Conservation (phyloP, 2,888 invertebrate genomes). For the Lasius fuliginosus region DNA sequence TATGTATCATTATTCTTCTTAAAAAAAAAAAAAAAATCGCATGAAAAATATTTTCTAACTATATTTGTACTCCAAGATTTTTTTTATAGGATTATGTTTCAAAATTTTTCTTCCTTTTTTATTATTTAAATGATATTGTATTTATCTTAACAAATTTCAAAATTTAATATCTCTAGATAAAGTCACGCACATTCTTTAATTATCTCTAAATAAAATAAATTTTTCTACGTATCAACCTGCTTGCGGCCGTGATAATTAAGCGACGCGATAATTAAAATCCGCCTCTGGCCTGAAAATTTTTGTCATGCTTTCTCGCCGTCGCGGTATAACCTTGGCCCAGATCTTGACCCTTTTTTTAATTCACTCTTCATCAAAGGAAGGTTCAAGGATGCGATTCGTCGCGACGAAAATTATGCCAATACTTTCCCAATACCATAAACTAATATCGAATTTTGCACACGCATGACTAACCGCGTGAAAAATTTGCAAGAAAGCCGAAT, state of each 20-base stretch:
- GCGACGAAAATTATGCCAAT: neutral
- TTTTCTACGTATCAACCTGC: neutral
- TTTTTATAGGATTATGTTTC: neutral
- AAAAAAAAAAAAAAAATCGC: too few relatives aligned
- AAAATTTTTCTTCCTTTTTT: neutral
- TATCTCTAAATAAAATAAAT: neutral
- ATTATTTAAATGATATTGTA: neutral
- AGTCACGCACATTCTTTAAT: neutral
- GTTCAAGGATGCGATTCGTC: conserved; percentile 33
- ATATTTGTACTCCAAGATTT: neutral
- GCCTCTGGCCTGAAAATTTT: conserved; percentile 8
- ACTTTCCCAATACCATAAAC: neutral
- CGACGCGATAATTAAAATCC: conserved; percentile 3
- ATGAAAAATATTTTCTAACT: neutral
- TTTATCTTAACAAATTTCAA: neutral
- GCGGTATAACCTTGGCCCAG: conserved; percentile 75
- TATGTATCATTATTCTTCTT: neutral
- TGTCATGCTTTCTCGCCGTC: conserved; percentile 25
- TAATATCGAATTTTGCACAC: neutral
- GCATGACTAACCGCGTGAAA: neutral
- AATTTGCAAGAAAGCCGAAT: neutral
- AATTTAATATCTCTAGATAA: neutral
- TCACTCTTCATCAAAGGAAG: neutral
- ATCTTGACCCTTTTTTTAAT: conserved; percentile 74
- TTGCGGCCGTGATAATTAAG: conserved; percentile 4